Percentiles rank a stretch among this genome's conserved stretches.
phyloP scores from a whole-genome alignment of 2,888 invertebrate species.

The Lottia scabra region DNA sequence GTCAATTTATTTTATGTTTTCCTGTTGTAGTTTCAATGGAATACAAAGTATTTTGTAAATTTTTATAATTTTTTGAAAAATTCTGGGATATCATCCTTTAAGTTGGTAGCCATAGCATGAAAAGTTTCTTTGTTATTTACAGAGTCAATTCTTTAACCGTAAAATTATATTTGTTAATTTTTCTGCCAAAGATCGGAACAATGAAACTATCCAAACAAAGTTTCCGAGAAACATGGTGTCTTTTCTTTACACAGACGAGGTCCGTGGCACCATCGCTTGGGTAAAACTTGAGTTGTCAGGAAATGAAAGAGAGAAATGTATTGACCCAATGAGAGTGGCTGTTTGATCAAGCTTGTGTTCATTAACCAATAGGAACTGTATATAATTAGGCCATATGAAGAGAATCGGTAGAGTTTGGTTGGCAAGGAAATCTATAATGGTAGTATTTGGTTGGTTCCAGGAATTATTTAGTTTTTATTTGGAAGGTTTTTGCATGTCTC shows the following conservation, averaged over 20 bases:
- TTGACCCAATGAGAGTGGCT: neutral
- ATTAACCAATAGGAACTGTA: neutral
- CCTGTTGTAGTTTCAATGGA: no score
- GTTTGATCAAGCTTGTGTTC: neutral
- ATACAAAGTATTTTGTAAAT: no score
- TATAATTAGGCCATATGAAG: neutral
- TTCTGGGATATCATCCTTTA: no score
- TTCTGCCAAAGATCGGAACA: neutral
- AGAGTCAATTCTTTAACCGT: neutral
- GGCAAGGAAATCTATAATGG: no score
- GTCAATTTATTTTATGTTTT: no score
- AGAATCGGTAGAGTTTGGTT: no score
- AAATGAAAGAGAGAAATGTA: slow-evolving; percentile 1
- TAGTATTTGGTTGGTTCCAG: no score
- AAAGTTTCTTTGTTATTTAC: neutral
- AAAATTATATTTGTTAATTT: slow-evolving; percentile 1
- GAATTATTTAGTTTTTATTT: no score
- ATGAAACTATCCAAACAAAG: neutral
- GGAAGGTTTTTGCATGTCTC: no score
- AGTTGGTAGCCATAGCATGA: no score
- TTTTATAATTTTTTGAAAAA: no score
- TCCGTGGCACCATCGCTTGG: neutral
- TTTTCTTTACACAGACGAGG: neutral
- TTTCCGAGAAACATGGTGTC: neutral
- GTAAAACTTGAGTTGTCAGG: neutral